These are phyloP conservation scores for Eurystomus glaucurus DNA, from an alignment of 2,797 vertebrate species.

Conservation along the genomic window DNA sequence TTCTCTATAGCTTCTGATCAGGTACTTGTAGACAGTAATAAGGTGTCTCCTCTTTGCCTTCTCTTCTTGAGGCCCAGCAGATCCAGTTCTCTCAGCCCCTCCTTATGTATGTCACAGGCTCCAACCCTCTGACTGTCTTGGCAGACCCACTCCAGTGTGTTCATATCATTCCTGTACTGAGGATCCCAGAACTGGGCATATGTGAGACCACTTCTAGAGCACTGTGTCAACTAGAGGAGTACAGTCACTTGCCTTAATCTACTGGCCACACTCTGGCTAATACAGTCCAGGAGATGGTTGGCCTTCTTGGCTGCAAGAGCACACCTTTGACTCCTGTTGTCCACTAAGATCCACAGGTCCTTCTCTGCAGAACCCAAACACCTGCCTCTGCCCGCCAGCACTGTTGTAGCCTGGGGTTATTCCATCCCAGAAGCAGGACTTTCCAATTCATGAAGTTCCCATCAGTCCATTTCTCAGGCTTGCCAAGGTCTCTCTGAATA, in stretches of 20 bases:
- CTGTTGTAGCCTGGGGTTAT: background rate
- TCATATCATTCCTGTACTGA: background rate
- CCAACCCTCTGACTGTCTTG: background rate
- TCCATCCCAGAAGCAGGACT: background rate
- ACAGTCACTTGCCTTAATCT: background rate
- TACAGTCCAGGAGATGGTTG: background rate
- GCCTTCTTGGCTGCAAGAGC: background rate
- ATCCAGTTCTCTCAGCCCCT: background rate
- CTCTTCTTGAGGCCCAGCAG: background rate
- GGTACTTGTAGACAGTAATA: too few species aligned
- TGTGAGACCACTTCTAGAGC: background rate
- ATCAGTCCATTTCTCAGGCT: background rate
- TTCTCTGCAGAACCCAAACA: background rate
- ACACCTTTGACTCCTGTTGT: background rate
- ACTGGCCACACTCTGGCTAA: background rate
- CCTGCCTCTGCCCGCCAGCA: background rate
- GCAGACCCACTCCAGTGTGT: accelerated
- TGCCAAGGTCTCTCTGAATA: background rate
- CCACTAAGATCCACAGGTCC: background rate
- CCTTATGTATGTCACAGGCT: background rate
- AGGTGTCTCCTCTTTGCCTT: background rate
- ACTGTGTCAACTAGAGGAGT: background rate
- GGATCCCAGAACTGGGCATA: background rate
- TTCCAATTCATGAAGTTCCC: background rate
- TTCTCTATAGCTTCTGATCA: background rate